These are phyloP conservation scores for Cyphomyrus discorhynchus DNA, from an alignment of 2,113 vertebrate genomes.

Conservation along the genomic window DNA sequence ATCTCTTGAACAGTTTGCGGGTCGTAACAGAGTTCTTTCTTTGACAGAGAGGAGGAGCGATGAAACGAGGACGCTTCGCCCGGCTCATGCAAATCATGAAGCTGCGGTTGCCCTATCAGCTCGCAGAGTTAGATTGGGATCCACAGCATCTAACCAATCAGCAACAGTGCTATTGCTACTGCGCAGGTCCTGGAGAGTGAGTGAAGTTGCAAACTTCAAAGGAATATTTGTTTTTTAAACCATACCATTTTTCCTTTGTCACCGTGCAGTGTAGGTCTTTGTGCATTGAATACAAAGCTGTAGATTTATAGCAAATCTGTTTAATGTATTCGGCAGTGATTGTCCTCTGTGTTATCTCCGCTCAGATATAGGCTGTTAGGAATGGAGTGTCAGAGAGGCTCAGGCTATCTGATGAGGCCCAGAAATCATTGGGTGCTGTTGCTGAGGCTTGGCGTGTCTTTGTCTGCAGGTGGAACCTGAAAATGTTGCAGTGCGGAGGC, in stretches of 20 bases:
- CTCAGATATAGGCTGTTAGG: background rate
- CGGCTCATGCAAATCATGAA: conserved; percentile 88
- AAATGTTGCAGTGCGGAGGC: conserved; percentile 79
- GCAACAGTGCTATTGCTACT: conserved; percentile 92
- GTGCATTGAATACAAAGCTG: background rate
- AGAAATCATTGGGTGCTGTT: background rate
- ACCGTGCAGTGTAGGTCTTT: background rate
- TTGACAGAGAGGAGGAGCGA: conserved; percentile 78
- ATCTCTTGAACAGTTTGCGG: background rate
- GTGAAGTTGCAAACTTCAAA: conserved; percentile 39
- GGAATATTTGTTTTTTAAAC: background rate
- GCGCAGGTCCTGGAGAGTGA: conserved; percentile 88
- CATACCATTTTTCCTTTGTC: background rate
- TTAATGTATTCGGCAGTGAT: background rate
- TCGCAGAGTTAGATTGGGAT: conserved; percentile 82
- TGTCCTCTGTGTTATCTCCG: background rate
- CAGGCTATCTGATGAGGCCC: background rate
- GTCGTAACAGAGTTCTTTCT: conserved; percentile 34
- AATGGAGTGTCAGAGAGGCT: background rate
- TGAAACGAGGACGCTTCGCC: conserved; percentile 84
- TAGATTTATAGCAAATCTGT: background rate
- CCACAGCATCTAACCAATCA: conserved; percentile 82
- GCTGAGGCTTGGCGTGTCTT: background rate
- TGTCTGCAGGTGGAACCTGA: conserved; percentile 80
- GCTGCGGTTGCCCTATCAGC: conserved; percentile 75